phyloP scores from a whole-genome alignment of 1,140 invertebrate genomes.

The Aricia agestis region DNA sequence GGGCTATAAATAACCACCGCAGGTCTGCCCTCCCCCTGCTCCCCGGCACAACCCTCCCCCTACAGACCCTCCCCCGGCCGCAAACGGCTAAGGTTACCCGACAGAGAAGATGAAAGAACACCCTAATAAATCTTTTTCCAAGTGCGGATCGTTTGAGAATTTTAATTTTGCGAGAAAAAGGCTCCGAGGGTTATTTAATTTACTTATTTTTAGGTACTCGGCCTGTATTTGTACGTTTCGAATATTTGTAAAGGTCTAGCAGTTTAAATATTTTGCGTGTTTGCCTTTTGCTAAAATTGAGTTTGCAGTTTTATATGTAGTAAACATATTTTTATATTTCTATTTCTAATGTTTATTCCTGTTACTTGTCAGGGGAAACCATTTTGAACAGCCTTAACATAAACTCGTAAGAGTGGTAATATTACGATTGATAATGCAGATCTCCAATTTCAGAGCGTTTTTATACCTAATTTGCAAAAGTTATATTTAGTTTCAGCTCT shows the following conservation, averaged over 20 bases:
- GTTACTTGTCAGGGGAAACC: too few relatives aligned
- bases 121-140: constrained; percentile 73
- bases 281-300: neutral
- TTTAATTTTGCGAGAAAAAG: constrained; percentile 67
- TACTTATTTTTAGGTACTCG: constrained; percentile 28
- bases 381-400: too few relatives aligned
- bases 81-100: constrained; percentile 68
- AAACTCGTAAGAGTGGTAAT: too few relatives aligned
- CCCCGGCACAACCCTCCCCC: constrained; percentile 24
- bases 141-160: constrained; percentile 70
- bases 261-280: neutral
- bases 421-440: too few relatives aligned
- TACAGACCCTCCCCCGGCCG: constrained; percentile 32
- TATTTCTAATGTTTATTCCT: too few relatives aligned
- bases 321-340: neutral
- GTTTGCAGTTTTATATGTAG: neutral
- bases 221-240: constrained; percentile 24
- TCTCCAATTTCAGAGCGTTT: neutral
- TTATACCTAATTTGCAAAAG: neutral
- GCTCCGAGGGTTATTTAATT: constrained; percentile 42
- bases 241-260: constrained; percentile 17
- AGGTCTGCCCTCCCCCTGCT: constrained; percentile 39
- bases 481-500: neutral
- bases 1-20: constrained; percentile 64
- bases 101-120: constrained; percentile 69